Conservation (phyloP, 2,113 vertebrate genomes). For the Hypanus sabinus region DNA sequence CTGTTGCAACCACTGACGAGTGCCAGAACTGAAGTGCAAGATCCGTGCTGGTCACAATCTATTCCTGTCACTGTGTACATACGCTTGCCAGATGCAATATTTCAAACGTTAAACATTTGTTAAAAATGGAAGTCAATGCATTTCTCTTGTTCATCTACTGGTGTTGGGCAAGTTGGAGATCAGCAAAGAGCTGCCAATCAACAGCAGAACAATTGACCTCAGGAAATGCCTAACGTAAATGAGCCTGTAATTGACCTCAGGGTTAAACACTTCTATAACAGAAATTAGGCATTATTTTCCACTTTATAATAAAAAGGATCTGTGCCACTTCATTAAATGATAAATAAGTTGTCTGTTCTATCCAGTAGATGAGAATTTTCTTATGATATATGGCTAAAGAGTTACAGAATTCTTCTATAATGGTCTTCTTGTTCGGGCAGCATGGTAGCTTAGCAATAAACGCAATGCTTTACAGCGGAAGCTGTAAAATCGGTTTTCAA, state of each 20-base stretch:
- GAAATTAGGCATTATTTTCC: too few relatives aligned
- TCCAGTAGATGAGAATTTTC: not conserved
- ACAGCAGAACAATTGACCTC: not conserved
- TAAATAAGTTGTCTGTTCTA: not conserved
- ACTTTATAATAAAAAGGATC: too few relatives aligned
- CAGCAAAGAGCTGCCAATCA: not conserved
- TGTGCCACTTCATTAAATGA: not conserved
- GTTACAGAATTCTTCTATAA: too few relatives aligned
- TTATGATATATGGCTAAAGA: not conserved
- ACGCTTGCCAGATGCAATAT: not conserved
- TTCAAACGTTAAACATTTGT: not conserved
- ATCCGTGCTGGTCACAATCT: not conserved
- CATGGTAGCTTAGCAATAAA: too few relatives aligned
- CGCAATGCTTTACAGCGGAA: too few relatives aligned
- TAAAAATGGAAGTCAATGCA: not conserved
- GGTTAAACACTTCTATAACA: not conserved
- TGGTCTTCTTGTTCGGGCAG: too few relatives aligned
- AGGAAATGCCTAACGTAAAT: not conserved
- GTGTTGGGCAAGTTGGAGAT: not conserved
- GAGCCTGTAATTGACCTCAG: not conserved
- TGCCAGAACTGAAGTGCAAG: not conserved
- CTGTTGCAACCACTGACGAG: not conserved
- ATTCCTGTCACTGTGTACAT: not conserved
- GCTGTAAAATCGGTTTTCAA: too few relatives aligned
- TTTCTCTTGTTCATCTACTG: not conserved